A percentile compares a stretch with the other conserved stretches of the same genome.
Evolutionary conservation across 2,113 vertebrate species (phyloP).

Genomic region (Sterrhoptilus dennistouni): DNA sequence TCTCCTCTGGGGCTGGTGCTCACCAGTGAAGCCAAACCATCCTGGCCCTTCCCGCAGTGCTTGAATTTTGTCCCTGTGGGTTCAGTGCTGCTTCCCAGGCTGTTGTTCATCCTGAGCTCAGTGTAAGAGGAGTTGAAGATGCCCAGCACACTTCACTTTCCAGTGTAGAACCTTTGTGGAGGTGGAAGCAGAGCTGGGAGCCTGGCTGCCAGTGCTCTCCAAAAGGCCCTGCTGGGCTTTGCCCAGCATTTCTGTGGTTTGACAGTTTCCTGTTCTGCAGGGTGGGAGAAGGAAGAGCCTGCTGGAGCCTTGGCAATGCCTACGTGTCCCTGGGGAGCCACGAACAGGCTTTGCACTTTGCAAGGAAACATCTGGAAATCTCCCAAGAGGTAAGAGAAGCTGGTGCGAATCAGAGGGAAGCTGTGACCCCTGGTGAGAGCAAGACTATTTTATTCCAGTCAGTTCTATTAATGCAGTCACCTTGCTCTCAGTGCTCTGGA

Average conservation of each 20-base stretch:
- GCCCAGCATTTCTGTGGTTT: slow-evolving; percentile 16
- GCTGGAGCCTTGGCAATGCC: slow-evolving; percentile 96
- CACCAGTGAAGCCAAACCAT: neutral
- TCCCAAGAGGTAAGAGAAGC: slow-evolving; percentile 87
- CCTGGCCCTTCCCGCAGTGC: neutral
- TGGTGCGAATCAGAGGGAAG: neutral
- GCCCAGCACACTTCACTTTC: rapidly evolving
- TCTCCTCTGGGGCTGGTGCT: neutral
- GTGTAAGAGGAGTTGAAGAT: neutral
- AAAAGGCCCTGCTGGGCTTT: neutral
- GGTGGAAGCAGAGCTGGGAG: neutral
- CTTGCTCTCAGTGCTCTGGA: neutral
- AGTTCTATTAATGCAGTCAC: neutral
- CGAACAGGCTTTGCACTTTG: slow-evolving; percentile 88
- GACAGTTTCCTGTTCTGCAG: slow-evolving; percentile 71
- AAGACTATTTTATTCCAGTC: neutral
- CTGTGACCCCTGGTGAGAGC: neutral
- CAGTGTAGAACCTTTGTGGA: neutral
- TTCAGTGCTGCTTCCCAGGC: neutral
- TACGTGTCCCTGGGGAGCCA: slow-evolving; percentile 91
- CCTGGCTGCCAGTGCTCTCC: neutral
- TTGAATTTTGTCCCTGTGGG: neutral
- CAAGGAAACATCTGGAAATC: slow-evolving; percentile 91
- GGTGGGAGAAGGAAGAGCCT: slow-evolving; percentile 94
- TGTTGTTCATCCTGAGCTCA: neutral